phyloP scores from a whole-genome alignment of 2,113 vertebrate genomes.

The Indicator maculatus region DNA sequence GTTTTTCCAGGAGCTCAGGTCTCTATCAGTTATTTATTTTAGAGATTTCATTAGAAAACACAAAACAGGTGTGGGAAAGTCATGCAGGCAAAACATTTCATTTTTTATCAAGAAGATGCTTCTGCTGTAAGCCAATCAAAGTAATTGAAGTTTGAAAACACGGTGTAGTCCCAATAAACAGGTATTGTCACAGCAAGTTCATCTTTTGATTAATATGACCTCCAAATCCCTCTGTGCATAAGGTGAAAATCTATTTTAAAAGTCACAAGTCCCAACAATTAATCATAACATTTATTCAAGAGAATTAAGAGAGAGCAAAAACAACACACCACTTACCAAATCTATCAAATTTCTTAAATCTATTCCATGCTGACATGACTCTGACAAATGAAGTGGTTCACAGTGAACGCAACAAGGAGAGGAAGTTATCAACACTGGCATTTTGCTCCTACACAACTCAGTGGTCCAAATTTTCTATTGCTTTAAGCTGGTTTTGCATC shows the following conservation, averaged over 20 bases:
- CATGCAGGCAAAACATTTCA: background rate
- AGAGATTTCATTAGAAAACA: conserved; percentile 31
- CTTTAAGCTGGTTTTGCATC: background rate
- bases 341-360: background rate
- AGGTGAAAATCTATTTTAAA: background rate
- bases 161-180: background rate
- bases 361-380: background rate
- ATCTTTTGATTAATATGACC: background rate
- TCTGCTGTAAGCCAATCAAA: background rate
- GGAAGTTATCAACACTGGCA: background rate
- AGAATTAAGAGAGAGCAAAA: background rate
- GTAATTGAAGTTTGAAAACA: background rate
- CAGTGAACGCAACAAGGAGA: background rate
- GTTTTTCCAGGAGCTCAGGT: conserved; percentile 2
- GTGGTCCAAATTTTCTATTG: background rate
- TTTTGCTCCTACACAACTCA: background rate
- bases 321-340: background rate
- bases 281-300: background rate
- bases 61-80: background rate
- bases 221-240: background rate
- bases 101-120: background rate
- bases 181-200: background rate
- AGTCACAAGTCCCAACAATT: background rate
- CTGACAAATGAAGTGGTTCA: background rate
- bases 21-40: conserved; percentile 26